Conservation (phyloP, 2,113 vertebrate species). For the Scomber colias region DNA sequence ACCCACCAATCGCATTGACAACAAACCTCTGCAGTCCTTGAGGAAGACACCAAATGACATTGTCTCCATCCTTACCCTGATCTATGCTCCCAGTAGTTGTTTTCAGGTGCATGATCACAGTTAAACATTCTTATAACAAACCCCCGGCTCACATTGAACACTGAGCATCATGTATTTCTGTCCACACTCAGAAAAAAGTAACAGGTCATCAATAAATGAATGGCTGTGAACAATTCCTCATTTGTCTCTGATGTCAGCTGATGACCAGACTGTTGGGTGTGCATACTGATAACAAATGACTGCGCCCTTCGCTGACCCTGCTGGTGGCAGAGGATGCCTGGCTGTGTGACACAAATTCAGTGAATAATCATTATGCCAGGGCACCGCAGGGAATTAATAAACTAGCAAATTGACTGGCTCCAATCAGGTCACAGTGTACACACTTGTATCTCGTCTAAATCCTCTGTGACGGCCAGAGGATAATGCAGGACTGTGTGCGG, state of each 20-base stretch:
- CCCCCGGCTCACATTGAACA: conserved; percentile 6
- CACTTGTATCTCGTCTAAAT: conserved; percentile 66
- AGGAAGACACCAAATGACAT: neutral
- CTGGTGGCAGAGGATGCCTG: conserved; percentile 61
- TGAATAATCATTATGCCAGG: conserved; percentile 75
- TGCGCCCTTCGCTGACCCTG: conserved; percentile 71
- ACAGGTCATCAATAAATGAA: conserved; percentile 65
- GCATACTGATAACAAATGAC: conserved; percentile 72
- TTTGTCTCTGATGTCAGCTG: conserved; percentile 77
- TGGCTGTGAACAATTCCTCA: conserved; percentile 66
- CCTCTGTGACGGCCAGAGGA: conserved; percentile 60
- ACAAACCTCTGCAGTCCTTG: neutral
- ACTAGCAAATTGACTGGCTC: conserved; percentile 76
- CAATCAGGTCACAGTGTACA: conserved; percentile 74
- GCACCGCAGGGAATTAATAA: conserved; percentile 75
- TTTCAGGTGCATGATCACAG: neutral
- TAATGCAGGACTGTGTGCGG: conserved; percentile 31
- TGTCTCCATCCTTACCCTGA: neutral
- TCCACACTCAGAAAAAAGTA: conserved; percentile 44
- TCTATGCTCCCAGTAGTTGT: neutral
- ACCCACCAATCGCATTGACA: neutral
- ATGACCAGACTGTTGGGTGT: conserved; percentile 56
- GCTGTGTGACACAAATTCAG: conserved; percentile 62
- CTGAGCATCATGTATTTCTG: conserved; percentile 34
- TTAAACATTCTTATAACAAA: neutral